A percentile compares a stretch with the other conserved stretches of the same genome.
These are phyloP conservation scores for Pelecanoides urinatrix DNA, from an alignment of 2,113 vertebrate species.

Conservation along the genomic window DNA sequence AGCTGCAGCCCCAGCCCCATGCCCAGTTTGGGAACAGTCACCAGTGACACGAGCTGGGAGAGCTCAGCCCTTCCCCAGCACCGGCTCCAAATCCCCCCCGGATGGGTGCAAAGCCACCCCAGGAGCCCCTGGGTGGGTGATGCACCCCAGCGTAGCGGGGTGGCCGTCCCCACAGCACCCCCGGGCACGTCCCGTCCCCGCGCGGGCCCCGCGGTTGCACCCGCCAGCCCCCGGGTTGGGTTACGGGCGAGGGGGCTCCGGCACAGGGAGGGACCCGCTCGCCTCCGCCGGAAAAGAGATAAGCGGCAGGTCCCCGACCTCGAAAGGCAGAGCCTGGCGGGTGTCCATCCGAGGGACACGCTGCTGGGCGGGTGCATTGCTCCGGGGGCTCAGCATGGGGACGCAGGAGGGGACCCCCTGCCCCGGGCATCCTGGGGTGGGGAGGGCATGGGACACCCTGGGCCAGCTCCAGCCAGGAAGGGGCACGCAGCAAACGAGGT, in stretches of 20 bases:
- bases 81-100: background rate
- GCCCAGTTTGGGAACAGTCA: background rate
- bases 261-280: background rate
- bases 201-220: background rate
- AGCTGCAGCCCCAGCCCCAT: background rate
- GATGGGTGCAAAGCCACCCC: background rate
- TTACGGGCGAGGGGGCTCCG: background rate
- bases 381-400: background rate
- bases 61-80: background rate
- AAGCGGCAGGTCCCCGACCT: background rate
- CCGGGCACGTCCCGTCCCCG: background rate
- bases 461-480: background rate
- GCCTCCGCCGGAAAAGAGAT: slow-evolving; percentile 39
- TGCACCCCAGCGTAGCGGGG: background rate
- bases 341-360: background rate
- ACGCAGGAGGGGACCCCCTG: background rate
- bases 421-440: no score
- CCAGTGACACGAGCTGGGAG: background rate
- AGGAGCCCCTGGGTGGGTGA: fast-evolving
- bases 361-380: fast-evolving
- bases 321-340: background rate
- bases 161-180: background rate
- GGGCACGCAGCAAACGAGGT: fast-evolving
- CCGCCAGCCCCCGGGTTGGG: background rate
- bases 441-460: background rate